Evolutionary conservation across 2,797 vertebrate species (phyloP).

Genomic region (Garrulus glandarius): DNA sequence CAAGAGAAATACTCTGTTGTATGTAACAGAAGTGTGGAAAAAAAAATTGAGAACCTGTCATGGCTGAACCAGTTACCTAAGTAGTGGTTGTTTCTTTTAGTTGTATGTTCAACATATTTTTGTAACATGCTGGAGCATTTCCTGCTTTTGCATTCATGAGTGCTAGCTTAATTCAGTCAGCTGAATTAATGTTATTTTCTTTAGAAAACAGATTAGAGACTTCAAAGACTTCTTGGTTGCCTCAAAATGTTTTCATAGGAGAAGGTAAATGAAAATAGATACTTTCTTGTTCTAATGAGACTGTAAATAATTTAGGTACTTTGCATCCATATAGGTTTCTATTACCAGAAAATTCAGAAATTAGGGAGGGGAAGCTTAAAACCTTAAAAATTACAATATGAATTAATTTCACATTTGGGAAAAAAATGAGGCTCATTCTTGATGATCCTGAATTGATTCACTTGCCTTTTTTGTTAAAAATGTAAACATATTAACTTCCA

Average conservation of each 20-base stretch:
- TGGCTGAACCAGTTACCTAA: background rate
- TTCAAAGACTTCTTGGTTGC: background rate
- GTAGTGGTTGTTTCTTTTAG: background rate
- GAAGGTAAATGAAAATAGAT: conserved; percentile 16
- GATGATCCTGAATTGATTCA: background rate
- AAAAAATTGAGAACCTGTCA: background rate
- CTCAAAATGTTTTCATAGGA: background rate
- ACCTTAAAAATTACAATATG: background rate
- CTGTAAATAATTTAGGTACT: background rate
- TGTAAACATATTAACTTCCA: background rate
- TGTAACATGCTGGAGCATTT: background rate
- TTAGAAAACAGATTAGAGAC: conserved; percentile 1
- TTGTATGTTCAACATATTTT: background rate
- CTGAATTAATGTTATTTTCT: conserved; percentile 10
- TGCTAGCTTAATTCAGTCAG: background rate
- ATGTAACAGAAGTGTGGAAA: background rate
- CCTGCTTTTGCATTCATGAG: background rate
- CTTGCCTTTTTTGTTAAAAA: background rate
- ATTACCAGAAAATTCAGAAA: background rate
- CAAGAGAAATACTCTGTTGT: background rate
- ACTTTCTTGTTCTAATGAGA: background rate
- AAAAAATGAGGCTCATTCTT: background rate
- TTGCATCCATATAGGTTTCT: background rate
- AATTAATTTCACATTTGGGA: background rate
- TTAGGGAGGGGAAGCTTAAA: background rate